Evolutionary conservation across 2,797 vertebrate genomes (phyloP), one percentile per base, ranked within the genome.

Genomic region (Enteromius radiatus): DNA sequence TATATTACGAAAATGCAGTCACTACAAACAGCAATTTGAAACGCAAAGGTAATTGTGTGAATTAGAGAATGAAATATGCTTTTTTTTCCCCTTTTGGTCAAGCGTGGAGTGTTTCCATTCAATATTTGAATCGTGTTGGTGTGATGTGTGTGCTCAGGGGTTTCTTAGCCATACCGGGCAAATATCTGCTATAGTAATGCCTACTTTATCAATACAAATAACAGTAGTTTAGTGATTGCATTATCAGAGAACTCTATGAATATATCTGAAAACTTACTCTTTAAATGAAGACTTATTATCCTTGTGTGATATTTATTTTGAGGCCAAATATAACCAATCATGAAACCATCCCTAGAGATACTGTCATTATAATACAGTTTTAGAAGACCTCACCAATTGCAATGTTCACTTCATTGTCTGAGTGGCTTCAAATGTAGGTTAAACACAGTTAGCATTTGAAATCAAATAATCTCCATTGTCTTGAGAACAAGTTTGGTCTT

Each of bases 101-200:
- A 61, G 65, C 10, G 63, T 59, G 56, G 43, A 77, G 33, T 82
- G 70, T 52, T 76, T 70, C 14, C 31, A 28, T 54, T 83, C 64
- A 75, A 47, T 77, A 68, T 86, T 83, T 79, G 33, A 80, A 83
- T 59, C 15, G 54, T 74, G 41, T 74, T 71, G 79, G 59, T 84
- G 64, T 86, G 80, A 70, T 63, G 80, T 82, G 80, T 82, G 73
- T 76, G 80, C 85, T 88, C 85, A 84, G 87, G 86, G 85, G 80
- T 81, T 84, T 86, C 80, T 59, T 54, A 64, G 76, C 56, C 17
- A 45, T 69, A 83, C 36, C 14, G 56, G 80, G 70, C 77, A 83
- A 87, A 71, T 65, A 68, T 78, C 70, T 82, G 54, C 54, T 82
- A 68, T 76, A 80, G 70, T 70, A 41, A 83, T 80, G 65, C 84